Base-by-base conservation (phyloP, 2,888 invertebrate species). In the Melieria picta region DNA sequence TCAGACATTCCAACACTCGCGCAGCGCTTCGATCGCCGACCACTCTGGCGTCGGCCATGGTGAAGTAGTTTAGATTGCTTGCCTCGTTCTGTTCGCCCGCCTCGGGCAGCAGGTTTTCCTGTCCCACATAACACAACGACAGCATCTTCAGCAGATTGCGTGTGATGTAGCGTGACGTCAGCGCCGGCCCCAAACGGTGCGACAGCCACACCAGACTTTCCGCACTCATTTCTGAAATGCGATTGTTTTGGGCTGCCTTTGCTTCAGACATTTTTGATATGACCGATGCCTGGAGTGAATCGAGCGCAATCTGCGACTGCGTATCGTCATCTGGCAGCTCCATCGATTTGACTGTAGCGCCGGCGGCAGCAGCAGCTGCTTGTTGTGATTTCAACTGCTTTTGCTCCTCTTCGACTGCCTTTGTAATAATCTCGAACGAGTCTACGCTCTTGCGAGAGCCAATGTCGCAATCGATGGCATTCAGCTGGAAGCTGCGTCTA, bases 91-190 rank as follows among this genome's bases (percentile, higher is more conserved):
- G 73, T 1, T 89, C 89, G 4, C 76, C 75, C 0, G 88, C 88
- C 65, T 83, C 87, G 0, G 89, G 88, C 57, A 89, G 86, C 46
- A 94, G 87, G 84, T 93, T 94, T 76, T 94, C 94, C 80, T 91
- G 92, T 0, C 94, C 96, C 42, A 95, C 92, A 84, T 97, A 99
- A 86, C 98, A 99, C 4, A 98, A 87, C 0, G 97, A 95, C 67
- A 99, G 88, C 95, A 99, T 97, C 81, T 97, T 92, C 10, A 99
- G 88, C 76, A 99, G 89, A 88, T 98, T 98, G 73, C 95, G 90
- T 0, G 97, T 94, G 46, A 99, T 89, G 88, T 95, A 93, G 78
- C 95, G 92, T 56, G 98, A 96, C 0, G 97, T 96, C 43, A 99
- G 89, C 62, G 98, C 95, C 0, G 99, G 98, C 0, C 99, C 99